Conservation (phyloP, 2,888 invertebrate genomes). For the Helobdella robusta region DNA sequence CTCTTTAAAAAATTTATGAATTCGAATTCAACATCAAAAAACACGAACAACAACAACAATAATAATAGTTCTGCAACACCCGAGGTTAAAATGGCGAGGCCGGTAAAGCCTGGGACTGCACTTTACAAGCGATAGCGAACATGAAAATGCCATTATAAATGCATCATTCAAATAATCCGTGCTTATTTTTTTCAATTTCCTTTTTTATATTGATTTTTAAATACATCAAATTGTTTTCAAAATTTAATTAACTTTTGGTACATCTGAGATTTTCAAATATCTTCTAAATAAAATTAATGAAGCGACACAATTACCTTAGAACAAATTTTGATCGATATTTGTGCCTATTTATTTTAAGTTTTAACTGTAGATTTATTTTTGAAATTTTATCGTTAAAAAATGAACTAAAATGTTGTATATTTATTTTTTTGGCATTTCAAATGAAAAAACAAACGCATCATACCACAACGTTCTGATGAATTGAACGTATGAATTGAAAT, state of each 20-base stretch:
- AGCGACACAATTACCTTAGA: neutral
- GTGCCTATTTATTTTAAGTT: neutral
- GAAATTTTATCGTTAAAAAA: neutral
- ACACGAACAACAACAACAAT: neutral
- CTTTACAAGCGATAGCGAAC: too few species aligned
- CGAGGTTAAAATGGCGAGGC: slow-evolving; percentile 10
- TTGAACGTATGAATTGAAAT: too few species aligned
- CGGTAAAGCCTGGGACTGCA: slow-evolving; percentile 17
- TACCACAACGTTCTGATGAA: too few species aligned
- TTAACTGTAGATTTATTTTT: neutral
- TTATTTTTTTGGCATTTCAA: too few species aligned
- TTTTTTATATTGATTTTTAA: too few species aligned
- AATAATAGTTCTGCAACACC: neutral
- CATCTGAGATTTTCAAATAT: neutral
- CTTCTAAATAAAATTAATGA: neutral
- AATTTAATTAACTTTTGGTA: too few species aligned
- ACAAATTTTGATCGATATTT: neutral
- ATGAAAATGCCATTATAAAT: too few species aligned
- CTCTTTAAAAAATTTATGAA: neutral
- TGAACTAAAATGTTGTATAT: slow-evolving; percentile 6
- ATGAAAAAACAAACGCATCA: too few species aligned
- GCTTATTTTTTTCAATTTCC: too few species aligned
- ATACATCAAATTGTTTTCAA: too few species aligned
- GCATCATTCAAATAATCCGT: too few species aligned
- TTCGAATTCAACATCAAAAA: neutral